Evolutionary conservation across 2,888 invertebrate species (phyloP), one percentile per base, ranked within the genome.

Genomic region (Leptarthrus brevirostris): DNA sequence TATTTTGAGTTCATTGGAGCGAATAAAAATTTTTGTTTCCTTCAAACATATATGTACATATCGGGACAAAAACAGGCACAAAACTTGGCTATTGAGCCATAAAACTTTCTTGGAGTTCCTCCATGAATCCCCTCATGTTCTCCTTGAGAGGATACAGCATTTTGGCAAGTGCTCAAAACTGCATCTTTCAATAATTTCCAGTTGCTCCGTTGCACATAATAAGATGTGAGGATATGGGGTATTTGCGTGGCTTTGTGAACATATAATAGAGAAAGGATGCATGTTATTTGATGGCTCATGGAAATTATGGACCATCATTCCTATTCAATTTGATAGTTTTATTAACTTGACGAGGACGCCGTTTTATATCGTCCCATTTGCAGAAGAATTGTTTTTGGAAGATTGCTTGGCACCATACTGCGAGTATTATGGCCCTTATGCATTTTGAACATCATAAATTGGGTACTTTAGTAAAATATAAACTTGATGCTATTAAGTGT

Each of bases 241-340:
- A 54, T 54, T 71, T 53, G 71, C 53, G 53, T 40, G 71, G 71
- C 53, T 71, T 36, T 54, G 36, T 34, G 64, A 64, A 71, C 61
- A 64, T 64, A 53, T 53, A 71, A 71, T 22, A 22, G 24, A 64
- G 53, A n/a, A 20, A 44, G 36, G 52, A 53, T 56, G 69, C 54
- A 49, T 74, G 40, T 53, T 40, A 73, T 61, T 58, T 47, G 34
- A 47, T 34, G 73, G 73, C 69, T 58, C 44, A 64, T 66, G 69
- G 64, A 47, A 70, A 75, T 75, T 75, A 75, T 75, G 75, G 74
- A 70, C 61, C 74, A 75, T 75, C 74, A 75, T 74, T 56, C 70
- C 73, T 71, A 75, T 74, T 75, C 75, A 75, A 75, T 75, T 75
- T 75, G 74, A 75, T 74, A 71, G 75, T 75, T 75, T 75, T 75